phyloP scores from a whole-genome alignment of 2,113 vertebrate species.

The Chaetura pelagica region DNA sequence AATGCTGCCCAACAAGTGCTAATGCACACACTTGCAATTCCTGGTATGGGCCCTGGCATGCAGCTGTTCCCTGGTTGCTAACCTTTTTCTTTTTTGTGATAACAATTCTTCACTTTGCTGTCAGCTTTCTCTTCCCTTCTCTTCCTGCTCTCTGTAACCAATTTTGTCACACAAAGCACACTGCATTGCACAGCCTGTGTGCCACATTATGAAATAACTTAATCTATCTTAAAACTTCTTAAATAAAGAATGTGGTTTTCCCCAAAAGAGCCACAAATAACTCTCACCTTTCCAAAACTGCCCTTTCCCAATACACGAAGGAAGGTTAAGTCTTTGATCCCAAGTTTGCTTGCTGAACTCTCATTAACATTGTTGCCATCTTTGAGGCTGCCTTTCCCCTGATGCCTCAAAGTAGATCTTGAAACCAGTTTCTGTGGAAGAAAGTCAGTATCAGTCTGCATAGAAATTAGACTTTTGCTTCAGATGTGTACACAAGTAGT shows the following conservation, averaged over 20 bases:
- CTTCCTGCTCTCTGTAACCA: not conserved
- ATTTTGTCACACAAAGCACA: not conserved
- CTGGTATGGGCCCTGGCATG: not conserved
- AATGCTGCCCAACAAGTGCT: not conserved
- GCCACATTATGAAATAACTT: not conserved
- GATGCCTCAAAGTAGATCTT: slow-evolving; percentile 70
- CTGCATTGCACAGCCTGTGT: not conserved
- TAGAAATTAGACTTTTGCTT: not conserved
- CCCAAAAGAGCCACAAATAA: not conserved
- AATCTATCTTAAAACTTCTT: not conserved
- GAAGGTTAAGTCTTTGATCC: slow-evolving; percentile 90
- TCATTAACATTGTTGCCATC: slow-evolving; percentile 34
- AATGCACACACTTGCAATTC: not conserved
- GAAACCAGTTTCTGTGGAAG: slow-evolving; percentile 73
- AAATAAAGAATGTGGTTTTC: not conserved
- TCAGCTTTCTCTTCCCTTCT: not conserved
- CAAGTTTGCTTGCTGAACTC: slow-evolving; percentile 75
- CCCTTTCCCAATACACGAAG: slow-evolving; percentile 95
- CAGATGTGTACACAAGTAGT: not conserved
- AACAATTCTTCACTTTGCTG: not conserved
- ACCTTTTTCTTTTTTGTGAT: not conserved
- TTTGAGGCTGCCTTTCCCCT: slow-evolving; percentile 65
- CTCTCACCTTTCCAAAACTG: slow-evolving; percentile 96
- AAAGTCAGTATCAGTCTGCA: not conserved
- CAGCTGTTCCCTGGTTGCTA: not conserved